Evolutionary conservation across 2,888 invertebrate species (phyloP), one percentile per base, ranked within the genome.

Genomic region (Cyclophora albipunctata): DNA sequence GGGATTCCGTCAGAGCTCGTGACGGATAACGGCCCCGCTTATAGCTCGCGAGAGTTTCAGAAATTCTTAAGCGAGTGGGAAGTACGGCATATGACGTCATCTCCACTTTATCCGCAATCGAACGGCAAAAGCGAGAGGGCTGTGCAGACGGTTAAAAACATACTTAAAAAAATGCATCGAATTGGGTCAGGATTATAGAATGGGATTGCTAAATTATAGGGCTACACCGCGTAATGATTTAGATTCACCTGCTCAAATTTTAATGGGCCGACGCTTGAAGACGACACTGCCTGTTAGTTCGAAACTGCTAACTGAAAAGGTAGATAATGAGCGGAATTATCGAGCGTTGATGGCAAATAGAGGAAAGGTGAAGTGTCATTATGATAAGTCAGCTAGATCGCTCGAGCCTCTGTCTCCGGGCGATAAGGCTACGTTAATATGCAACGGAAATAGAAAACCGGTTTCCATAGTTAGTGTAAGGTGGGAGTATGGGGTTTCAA

Each of bases 41-140:
- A 49, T 44, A 6, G n/a, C 4, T 50, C 46, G 0, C 37, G 42
- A 4, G 43, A 52, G 2, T 59, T 64, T 46, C 45, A 46, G 45
- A 34, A 34, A 3, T 63, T 64, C 48, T 20, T 48, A 1, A n/a
- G 35, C 0, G 40, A 55, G 2, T 66, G 61, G 66, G 53, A 50
- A 7, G 52, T 63, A 20, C 20, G 20, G 20, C 60, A 63, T 46
- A 44, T 46, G 0, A 60, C 55, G 2, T 60, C 60, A 5, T 58
- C 57, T 2, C 62, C 62, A 2, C 20, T 35, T 3, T 60, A 57
- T 45, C 52, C 58, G 2, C 57, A 60, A 35, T 57, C 61, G 0
- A 64, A 63, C n/a, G 62, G 63, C 0, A 52, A 53, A 5, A 54
- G 51, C 5, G 61, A 65, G 41, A 41, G 59, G 5, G 49, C 57